These are phyloP conservation scores for Linepithema humile DNA, from an alignment of 1,140 invertebrate species.

Conservation along the genomic window DNA sequence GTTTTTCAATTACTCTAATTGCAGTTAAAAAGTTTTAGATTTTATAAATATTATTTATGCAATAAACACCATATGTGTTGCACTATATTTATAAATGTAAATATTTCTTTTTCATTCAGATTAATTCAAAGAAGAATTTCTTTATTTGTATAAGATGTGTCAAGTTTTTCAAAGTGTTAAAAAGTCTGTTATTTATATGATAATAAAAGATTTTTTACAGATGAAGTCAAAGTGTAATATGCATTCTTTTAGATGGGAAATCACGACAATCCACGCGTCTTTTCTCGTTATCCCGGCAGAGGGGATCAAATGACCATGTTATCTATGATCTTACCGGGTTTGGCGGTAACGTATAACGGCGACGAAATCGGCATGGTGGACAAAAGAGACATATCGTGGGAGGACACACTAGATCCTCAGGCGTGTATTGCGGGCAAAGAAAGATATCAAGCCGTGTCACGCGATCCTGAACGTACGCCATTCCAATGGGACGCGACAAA, in stretches of 20 bases:
- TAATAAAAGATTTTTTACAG: too few relatives aligned
- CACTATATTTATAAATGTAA: background rate
- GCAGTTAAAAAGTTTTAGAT: background rate
- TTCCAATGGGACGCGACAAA: constrained; percentile 89
- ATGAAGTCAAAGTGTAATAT: background rate
- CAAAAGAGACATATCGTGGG: constrained; percentile 85
- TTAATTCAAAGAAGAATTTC: background rate
- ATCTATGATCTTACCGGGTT: constrained; percentile 89
- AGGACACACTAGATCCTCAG: constrained; percentile 86
- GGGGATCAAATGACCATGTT: constrained; percentile 92
- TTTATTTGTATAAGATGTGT: background rate
- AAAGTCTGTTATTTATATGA: background rate
- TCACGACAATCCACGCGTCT: constrained; percentile 89
- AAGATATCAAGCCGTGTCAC: constrained; percentile 83
- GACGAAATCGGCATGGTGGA: constrained; percentile 93
- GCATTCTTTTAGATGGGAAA: constrained; percentile 85
- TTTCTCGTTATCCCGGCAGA: constrained; percentile 86
- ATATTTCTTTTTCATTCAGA: background rate
- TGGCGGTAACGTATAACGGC: constrained; percentile 91
- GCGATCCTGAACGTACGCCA: constrained; percentile 89
- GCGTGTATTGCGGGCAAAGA: constrained; percentile 84
- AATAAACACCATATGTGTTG: background rate
- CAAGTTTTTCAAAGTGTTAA: background rate
- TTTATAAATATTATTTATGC: background rate
- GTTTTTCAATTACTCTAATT: background rate